Evolutionary conservation across 2,113 vertebrate genomes (phyloP), one percentile per base, ranked within the genome.

Genomic region (Xiphophorus maculatus): DNA sequence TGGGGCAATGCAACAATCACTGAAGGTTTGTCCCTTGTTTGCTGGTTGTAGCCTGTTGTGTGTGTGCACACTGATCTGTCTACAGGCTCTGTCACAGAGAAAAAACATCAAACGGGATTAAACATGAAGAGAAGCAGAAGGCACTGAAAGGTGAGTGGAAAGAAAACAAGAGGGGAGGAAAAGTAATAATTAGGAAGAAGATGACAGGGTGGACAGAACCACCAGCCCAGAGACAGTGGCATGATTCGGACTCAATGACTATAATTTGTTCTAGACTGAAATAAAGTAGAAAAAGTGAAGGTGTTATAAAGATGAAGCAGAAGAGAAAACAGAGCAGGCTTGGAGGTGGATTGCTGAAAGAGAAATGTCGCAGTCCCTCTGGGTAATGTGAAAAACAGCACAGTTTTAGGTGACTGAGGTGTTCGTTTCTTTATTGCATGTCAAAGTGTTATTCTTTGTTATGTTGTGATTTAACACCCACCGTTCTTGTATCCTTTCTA

Each of bases 401-500:
- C 66, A 82, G 63, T 76, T 84, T 80, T 42, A 77, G 72, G 77
- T 63, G 62, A 82, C 69, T 79, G 67, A 80, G 83, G 85, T 85
- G 74, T 72, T 67, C 60, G 69, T 67, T 76, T 63, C 82, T 80
- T 66, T 73, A 84, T 88, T 78, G 87, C 80, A 77, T 83, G 88
- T 91, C 76, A 86, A 91, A 90, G 86, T 70, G 76, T 71, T 84
- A 82, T 73, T 62, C 72, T 76, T 82, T 80, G 78, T 76, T 87
- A 75, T 82, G 70, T 71, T 75, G 65, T 51, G 81, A 86, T 84
- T 83, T 81, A 30, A 63, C 71, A 37, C 63, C 33, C 60, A 6
- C 68, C 25, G 27, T 77, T 73, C 61, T 74, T 79, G 73, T 67
- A 66, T 68, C 37, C 71, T n/a, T 71, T 78, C 63, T 71, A 44